These are phyloP conservation scores for Zenarchopterus dispar DNA, from an alignment of 2,797 vertebrate species.

Conservation along the genomic window DNA sequence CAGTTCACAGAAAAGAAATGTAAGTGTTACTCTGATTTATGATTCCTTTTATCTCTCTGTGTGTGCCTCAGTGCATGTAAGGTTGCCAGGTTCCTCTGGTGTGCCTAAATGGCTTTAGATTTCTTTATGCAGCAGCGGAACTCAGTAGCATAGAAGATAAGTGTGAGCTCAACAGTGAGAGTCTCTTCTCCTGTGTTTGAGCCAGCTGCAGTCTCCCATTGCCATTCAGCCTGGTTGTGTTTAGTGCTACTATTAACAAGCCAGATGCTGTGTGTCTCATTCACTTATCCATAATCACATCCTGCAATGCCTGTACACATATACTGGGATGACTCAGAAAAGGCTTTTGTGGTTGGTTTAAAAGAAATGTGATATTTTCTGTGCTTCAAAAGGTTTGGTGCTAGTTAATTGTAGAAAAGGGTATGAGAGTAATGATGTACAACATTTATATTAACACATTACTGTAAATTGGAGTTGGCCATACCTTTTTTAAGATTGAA, in stretches of 20 bases:
- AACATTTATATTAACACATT: not conserved
- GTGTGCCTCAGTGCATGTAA: constrained; percentile 23
- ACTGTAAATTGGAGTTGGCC: not conserved
- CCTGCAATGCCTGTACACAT: constrained; percentile 39
- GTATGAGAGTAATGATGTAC: not conserved
- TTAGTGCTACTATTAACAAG: constrained; percentile 68
- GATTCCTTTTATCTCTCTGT: constrained; percentile 16
- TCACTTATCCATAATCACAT: constrained; percentile 55
- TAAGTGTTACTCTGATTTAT: constrained; percentile 81
- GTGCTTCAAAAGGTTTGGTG: constrained; percentile 36
- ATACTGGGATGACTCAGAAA: constrained; percentile 28
- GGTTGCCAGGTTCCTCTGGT: constrained; percentile 62
- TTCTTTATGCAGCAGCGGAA: constrained; percentile 58
- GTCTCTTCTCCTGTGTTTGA: constrained; percentile 62
- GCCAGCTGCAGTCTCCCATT: constrained; percentile 76
- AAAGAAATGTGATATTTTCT: constrained; percentile 10
- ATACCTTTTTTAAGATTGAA: not conserved
- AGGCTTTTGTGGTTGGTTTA: constrained; percentile 29
- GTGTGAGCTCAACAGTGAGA: constrained; percentile 62
- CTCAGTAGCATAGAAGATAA: constrained; percentile 46
- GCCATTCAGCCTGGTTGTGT: constrained; percentile 67
- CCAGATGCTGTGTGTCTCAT: constrained; percentile 72
- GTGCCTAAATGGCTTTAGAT: constrained; percentile 53
- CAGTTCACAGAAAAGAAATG: constrained; percentile 99
- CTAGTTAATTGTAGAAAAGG: constrained; percentile 8